Evolutionary conservation across 2,797 vertebrate genomes (phyloP).

Genomic region (Linurgus olivaceus): DNA sequence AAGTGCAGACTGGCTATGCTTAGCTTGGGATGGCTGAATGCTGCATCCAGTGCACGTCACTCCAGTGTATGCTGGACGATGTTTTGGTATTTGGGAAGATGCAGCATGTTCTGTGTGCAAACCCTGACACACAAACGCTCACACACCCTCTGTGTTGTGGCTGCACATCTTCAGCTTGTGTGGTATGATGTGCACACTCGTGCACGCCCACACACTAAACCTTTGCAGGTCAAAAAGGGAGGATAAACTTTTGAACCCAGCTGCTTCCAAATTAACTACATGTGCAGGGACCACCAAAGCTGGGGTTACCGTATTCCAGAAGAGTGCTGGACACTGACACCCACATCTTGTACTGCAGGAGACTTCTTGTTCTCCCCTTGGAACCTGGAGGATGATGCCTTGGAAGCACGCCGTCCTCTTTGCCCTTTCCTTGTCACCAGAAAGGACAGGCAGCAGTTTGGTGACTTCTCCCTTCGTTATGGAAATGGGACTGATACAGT

Average conservation of each 20-base stretch:
- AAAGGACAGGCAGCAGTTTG: conserved; percentile 46
- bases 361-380: background rate
- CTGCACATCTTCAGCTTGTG: conserved; percentile 39
- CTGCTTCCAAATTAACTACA: conserved; percentile 60
- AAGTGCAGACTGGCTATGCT: background rate
- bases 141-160: background rate
- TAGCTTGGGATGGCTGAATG: background rate
- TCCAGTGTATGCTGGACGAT: background rate
- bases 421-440: conserved; percentile 46
- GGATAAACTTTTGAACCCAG: conserved; percentile 68
- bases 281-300: conserved; percentile 51
- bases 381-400: conserved; percentile 6
- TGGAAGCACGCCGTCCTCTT: background rate
- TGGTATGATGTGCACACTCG: background rate
- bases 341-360: conserved; percentile 4
- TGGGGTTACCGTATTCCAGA: conserved; percentile 49
- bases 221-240: conserved; percentile 65
- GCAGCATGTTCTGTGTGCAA: background rate
- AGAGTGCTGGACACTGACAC: conserved; percentile 20
- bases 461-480: conserved; percentile 50
- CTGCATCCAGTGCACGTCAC: background rate
- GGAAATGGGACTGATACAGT: conserved; percentile 67
- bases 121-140: background rate
- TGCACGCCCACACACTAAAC: conserved; percentile 29
- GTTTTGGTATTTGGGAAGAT: background rate